A percentile compares a stretch with the other conserved stretches of the same genome.
These are phyloP conservation scores for Sminthurides bifidus DNA, from an alignment of 1,140 invertebrate species.

Conservation along the genomic window DNA sequence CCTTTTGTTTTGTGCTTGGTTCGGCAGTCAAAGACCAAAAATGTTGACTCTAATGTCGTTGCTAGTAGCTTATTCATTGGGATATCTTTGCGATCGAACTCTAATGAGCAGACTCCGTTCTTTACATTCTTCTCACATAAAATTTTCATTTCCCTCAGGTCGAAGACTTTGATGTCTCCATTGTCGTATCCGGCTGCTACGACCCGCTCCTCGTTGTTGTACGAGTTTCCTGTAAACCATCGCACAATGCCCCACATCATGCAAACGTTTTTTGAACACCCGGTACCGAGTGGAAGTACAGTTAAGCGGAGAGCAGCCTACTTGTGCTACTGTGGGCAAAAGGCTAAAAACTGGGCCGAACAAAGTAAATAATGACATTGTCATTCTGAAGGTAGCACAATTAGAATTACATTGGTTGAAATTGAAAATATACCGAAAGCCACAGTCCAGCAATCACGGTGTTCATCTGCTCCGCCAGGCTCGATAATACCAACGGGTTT, in stretches of 20 bases:
- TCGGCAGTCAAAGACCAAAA: slow-evolving; percentile 77
- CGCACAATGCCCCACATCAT: no score
- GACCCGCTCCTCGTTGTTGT: slow-evolving; percentile 67
- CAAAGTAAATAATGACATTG: no score
- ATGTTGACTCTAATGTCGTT: slow-evolving; percentile 84
- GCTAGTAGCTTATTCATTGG: slow-evolving; percentile 86
- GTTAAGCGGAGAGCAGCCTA: no score
- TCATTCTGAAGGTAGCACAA: no score
- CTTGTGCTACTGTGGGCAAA: no score
- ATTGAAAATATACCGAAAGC: slow-evolving; percentile 52
- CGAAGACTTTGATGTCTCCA: slow-evolving; percentile 91
- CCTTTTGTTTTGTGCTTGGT: slow-evolving; percentile 79
- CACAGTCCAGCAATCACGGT: slow-evolving; percentile 75
- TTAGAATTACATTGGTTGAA: neutral
- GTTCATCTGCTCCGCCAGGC: slow-evolving; percentile 49
- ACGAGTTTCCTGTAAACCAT: slow-evolving; percentile 60
- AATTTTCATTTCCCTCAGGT: slow-evolving; percentile 69
- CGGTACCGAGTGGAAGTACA: no score
- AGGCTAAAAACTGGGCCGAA: no score
- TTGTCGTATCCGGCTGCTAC: slow-evolving; percentile 90
- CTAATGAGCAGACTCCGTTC: slow-evolving; percentile 79
- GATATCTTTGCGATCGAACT: slow-evolving; percentile 91
- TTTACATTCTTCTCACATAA: slow-evolving; percentile 85
- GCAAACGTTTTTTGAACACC: no score
- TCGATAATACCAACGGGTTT: slow-evolving; percentile 78